phyloP scores from a whole-genome alignment of 1,140 invertebrate genomes.

The Sarcophaga bullata region DNA sequence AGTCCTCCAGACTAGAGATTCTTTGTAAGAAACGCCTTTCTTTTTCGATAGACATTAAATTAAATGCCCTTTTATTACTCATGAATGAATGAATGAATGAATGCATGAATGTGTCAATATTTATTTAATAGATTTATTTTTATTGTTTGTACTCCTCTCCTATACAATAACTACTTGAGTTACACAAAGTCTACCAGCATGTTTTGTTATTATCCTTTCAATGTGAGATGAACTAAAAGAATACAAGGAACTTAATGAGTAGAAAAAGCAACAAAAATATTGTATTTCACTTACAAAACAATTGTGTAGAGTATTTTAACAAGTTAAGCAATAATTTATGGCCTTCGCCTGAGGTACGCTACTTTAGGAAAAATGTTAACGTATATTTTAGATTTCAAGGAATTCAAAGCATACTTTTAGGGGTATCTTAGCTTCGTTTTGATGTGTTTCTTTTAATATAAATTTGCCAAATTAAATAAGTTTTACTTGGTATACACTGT shows the following conservation, averaged over 20 bases:
- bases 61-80: not conserved
- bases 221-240: too few species aligned
- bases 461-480: not conserved
- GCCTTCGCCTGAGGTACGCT: not conserved
- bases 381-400: not conserved
- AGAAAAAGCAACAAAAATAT: not conserved
- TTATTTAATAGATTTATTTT: constrained; percentile 9
- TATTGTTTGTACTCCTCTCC: not conserved
- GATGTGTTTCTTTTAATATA: not conserved
- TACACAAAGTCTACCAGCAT: not conserved
- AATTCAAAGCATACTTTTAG: not conserved
- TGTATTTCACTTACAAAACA: not conserved
- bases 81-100: too few species aligned
- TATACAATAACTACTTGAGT: not conserved
- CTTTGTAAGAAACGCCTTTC: not conserved
- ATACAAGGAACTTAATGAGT: not conserved
- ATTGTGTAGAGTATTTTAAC: not conserved
- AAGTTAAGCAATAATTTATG: not conserved
- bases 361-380: not conserved
- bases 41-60: not conserved
- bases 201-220: too few species aligned
- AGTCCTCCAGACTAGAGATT: not conserved
- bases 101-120: not conserved
- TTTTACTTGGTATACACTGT: not conserved
- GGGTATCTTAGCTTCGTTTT: not conserved